phyloP scores from a whole-genome alignment of 2,113 vertebrate species.

The Cavia aperea region DNA sequence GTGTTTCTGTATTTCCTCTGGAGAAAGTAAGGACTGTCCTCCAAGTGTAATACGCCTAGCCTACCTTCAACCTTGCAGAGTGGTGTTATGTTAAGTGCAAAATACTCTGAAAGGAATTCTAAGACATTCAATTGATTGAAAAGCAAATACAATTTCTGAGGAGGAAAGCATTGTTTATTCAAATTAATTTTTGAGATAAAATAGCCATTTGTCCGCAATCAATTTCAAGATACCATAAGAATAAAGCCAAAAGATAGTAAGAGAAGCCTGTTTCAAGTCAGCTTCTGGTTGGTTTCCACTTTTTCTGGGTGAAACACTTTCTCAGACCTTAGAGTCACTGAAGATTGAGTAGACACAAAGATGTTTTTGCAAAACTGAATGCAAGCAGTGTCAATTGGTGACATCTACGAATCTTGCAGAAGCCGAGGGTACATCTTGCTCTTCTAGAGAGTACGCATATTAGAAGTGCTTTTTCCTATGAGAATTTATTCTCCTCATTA shows the following conservation, averaged over 20 bases:
- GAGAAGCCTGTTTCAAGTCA: background rate
- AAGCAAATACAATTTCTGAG: background rate
- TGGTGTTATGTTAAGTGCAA: background rate
- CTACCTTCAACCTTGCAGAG: background rate
- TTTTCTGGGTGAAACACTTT: background rate
- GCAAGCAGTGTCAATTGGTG: background rate
- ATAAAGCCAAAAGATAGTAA: background rate
- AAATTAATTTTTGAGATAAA: constrained; percentile 5
- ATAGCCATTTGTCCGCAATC: background rate
- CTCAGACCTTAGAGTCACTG: background rate
- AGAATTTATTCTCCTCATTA: background rate
- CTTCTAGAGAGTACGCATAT: fast-evolving
- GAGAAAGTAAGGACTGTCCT: background rate
- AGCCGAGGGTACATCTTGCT: background rate
- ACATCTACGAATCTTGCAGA: background rate
- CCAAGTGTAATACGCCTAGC: too few species aligned
- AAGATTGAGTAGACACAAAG: background rate
- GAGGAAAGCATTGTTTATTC: background rate
- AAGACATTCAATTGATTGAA: background rate
- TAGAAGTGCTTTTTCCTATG: background rate
- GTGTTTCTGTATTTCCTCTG: background rate
- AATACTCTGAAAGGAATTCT: constrained; percentile 4
- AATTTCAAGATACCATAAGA: background rate
- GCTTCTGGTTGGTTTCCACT: background rate
- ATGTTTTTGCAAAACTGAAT: background rate